phyloP scores from a whole-genome alignment of 2,888 invertebrate genomes.

The Ethmia dodecea region DNA sequence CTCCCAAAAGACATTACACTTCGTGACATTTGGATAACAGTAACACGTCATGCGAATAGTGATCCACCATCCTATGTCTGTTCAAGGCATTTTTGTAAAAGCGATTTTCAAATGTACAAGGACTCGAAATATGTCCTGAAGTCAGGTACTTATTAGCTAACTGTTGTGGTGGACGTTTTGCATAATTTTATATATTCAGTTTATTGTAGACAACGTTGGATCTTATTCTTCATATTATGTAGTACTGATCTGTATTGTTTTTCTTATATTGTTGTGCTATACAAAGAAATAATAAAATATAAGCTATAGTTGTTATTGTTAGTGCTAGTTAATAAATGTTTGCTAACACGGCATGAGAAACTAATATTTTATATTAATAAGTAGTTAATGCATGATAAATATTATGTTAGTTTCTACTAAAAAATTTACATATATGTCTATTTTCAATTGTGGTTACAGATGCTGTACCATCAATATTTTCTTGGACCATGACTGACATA shows the following conservation, averaged over 20 bases:
- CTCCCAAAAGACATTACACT: slow-evolving; percentile 81
- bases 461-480: slow-evolving; percentile 85
- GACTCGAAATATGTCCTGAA: slow-evolving; percentile 83
- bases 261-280: too few species aligned
- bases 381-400: slow-evolving; percentile 11
- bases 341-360: too few species aligned
- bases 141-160: slow-evolving; percentile 58
- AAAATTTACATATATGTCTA: neutral
- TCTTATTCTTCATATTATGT: neutral
- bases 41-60: slow-evolving; percentile 75
- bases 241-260: too few species aligned
- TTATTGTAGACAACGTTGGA: neutral
- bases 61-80: slow-evolving; percentile 81
- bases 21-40: slow-evolving; percentile 80
- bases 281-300: too few species aligned
- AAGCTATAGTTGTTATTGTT: too few species aligned
- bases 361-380: too few species aligned
- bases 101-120: slow-evolving; percentile 84
- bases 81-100: slow-evolving; percentile 85
- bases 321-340: too few species aligned
- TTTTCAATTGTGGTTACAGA: slow-evolving; percentile 53
- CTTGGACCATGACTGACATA: slow-evolving; percentile 60
- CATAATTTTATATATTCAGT: slow-evolving; percentile 9
- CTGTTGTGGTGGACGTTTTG: slow-evolving; percentile 18
- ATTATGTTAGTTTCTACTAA: neutral